Evolutionary conservation across 1,140 invertebrate species (phyloP), one percentile per base, ranked within the genome.

Genomic region (Hycleus phaleratus): DNA sequence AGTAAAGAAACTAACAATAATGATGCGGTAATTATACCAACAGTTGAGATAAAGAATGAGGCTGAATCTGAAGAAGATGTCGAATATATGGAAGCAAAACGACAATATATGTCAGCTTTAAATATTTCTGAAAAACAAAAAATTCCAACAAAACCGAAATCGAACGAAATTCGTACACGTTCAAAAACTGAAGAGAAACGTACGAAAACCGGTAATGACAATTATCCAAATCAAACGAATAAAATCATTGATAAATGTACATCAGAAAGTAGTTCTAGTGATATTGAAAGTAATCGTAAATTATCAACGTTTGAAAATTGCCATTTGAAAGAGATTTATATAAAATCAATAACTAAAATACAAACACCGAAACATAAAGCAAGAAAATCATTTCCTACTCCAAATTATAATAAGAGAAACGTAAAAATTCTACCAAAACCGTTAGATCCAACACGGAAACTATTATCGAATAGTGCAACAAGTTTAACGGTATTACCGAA

Each of bases 11-110:
- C 24, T 5, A 49, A 49, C 12, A 59, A 44, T 4, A 24, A 55
- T 12, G 38, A 45, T 10, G 5, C 44, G 46, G 8, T 26, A 4
- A 59, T 42, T 42, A 6, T 10, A 10, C 40, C 45, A 43, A 44
- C 39, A 26, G n/a, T 12, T 49, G 26, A 57, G 48, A 74, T 75
- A 12, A 77, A 77, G 66, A 75, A 61, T 26, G 74, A 76, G 59
- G 66, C 71, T 7, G 63, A 64, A 25, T 62, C 62, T 25, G 71
- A 74, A 38, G 70, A 70, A 26, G 59, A 62, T n/a, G 56, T 47
- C 26, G 57, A 67, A 47, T 62, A 71, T 44, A 59, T 68, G 55
- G 70, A 68, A 49, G 64, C 56, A 2, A 68, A 70, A 50, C 58
- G 62, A 48, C 62, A 70, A 40, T 71, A 70, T 49, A 46, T 71